Evolutionary conservation across 2,797 vertebrate species (phyloP).

Genomic region (Syngnathus rostellatus): DNA sequence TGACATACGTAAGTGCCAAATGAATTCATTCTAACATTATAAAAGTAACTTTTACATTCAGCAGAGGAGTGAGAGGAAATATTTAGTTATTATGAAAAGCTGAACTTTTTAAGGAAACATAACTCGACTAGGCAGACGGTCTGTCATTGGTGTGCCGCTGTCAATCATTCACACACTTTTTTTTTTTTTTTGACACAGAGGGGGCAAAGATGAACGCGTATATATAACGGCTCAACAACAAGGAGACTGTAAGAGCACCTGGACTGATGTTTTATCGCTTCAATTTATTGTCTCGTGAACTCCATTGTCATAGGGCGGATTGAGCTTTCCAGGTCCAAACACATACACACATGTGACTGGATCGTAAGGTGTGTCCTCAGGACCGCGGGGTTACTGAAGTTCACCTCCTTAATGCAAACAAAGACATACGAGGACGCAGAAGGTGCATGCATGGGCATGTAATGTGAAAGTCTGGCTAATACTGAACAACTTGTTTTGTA

Average conservation of each 20-base stretch:
- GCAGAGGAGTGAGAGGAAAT: not conserved
- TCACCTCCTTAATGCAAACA: constrained; percentile 1
- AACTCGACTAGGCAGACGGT: not conserved
- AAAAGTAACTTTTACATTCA: not conserved
- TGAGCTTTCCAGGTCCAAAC: constrained; percentile 3
- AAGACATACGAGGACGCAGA: not conserved
- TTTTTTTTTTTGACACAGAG: not conserved
- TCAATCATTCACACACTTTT: constrained; percentile 4
- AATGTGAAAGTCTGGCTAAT: not conserved
- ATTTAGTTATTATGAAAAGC: not conserved
- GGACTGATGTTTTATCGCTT: constrained; percentile 6
- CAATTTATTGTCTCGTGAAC: constrained; percentile 2
- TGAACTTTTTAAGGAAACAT: not conserved
- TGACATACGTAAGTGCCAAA: not conserved
- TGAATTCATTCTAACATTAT: not conserved
- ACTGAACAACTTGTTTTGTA: not conserved
- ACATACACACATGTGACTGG: constrained; percentile 5
- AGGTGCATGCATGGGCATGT: not conserved
- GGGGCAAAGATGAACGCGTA: not conserved
- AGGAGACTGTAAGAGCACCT: not conserved
- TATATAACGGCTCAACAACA: not conserved
- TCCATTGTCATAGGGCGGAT: constrained; percentile 12
- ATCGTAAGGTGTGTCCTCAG: constrained; percentile 12
- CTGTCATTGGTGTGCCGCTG: not conserved
- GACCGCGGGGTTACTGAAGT: not conserved